Evolutionary conservation across 2,888 invertebrate genomes (phyloP).

Genomic region (Brachyopa scutellaris): DNA sequence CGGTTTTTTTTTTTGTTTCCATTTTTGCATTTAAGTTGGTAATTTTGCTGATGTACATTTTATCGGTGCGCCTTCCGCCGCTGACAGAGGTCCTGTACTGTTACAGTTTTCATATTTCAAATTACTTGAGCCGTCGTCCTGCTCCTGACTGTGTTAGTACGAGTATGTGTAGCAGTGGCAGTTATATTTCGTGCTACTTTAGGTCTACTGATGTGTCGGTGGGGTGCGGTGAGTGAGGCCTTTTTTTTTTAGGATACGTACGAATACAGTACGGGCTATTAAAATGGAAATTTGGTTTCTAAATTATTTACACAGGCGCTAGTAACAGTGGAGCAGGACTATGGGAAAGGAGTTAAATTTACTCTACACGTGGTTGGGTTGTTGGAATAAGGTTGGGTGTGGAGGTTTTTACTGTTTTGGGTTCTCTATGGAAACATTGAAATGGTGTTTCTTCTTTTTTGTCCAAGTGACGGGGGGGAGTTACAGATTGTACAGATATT

Average conservation of each 20-base stretch:
- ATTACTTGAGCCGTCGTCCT: constrained; percentile 14
- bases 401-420: background rate
- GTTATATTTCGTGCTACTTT: background rate
- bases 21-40: constrained; percentile 12
- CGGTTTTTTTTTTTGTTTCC: background rate
- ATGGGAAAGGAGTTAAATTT: constrained; percentile 18
- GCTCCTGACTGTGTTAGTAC: background rate
- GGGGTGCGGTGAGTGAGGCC: background rate
- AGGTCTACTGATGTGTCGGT: background rate
- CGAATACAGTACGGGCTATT: constrained; percentile 40
- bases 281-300: constrained; percentile 65
- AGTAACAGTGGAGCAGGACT: constrained; percentile 4
- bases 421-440: background rate
- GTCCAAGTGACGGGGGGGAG: background rate
- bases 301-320: constrained; percentile 62
- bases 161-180: background rate
- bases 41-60: constrained; percentile 45
- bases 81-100: background rate
- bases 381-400: background rate
- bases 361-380: constrained; percentile 4
- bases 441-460: no score
- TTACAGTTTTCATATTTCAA: constrained; percentile 41
- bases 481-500: constrained; percentile 44
- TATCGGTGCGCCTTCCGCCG: constrained; percentile 6
- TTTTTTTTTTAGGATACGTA: constrained; percentile 13